Percentiles rank a stretch among this genome's conserved stretches.
phyloP scores from a whole-genome alignment of 2,888 invertebrate species.

The Xestia sexstrigata region DNA sequence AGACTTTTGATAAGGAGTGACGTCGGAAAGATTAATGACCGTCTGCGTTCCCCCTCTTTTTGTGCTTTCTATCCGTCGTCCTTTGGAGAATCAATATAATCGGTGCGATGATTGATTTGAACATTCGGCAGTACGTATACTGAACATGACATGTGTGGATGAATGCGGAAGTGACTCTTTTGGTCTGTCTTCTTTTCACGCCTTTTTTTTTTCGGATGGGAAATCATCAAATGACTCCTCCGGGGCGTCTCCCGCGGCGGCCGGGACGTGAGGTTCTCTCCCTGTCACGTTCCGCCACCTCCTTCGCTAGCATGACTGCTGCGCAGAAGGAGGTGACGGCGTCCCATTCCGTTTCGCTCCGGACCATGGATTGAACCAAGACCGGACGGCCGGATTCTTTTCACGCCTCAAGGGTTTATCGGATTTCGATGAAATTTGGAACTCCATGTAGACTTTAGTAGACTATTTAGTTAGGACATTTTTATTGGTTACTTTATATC shows the following conservation, averaged over 20 bases:
- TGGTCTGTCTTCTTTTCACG: neutral
- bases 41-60: constrained; percentile 67
- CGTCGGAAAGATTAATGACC: constrained; percentile 72
- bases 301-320: no score
- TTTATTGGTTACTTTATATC: neutral
- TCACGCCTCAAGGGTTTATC: neutral
- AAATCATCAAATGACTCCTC: no score
- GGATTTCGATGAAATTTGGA: neutral
- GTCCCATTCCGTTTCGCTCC: no score
- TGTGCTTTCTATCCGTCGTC: constrained; percentile 44
- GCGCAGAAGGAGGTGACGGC: no score
- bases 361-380: no score
- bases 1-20: constrained; percentile 66
- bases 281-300: no score
- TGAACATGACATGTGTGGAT: neutral
- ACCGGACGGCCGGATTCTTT: no score
- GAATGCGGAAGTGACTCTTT: neutral
- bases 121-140: neutral
- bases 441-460: neutral
- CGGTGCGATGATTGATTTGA: constrained; percentile 30
- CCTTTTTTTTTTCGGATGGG: no score
- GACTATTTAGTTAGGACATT: neutral
- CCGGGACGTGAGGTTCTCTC: no score
- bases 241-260: no score
- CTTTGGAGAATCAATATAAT: constrained; percentile 45